These are phyloP conservation scores for Eupsittula cactorum DNA, from an alignment of 2,113 vertebrate species.

Conservation along the genomic window DNA sequence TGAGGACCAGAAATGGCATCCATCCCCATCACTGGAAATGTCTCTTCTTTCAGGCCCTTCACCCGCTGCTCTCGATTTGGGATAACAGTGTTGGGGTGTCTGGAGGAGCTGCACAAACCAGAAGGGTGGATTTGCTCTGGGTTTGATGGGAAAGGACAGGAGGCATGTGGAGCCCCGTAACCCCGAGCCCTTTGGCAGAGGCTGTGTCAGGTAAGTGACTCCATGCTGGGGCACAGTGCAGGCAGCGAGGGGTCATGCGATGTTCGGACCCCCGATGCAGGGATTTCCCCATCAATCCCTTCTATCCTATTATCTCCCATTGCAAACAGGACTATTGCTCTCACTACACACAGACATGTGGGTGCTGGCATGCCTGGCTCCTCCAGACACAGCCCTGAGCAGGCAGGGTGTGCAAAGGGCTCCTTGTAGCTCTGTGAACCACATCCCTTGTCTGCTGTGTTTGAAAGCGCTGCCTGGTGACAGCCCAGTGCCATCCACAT, in stretches of 20 bases:
- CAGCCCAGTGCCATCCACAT: neutral
- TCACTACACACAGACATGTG: neutral
- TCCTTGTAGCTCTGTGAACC: neutral
- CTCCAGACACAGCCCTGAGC: accelerated
- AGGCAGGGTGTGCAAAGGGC: neutral
- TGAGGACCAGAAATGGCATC: neutral
- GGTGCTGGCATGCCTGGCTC: neutral
- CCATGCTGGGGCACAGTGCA: neutral
- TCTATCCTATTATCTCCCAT: neutral
- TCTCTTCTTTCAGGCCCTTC: neutral
- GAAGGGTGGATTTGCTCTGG: neutral
- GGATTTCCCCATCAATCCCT: neutral
- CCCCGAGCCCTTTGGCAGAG: accelerated
- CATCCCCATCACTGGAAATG: neutral
- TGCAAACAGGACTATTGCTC: neutral
- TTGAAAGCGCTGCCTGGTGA: neutral
- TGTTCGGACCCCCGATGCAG: neutral
- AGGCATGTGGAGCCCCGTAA: neutral
- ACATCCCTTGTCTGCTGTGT: neutral
- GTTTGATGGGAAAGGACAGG: neutral
- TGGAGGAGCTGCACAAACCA: neutral
- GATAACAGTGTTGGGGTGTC: neutral
- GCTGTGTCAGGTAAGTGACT: neutral
- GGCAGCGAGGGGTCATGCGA: neutral
- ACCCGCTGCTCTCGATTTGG: accelerated